Base-by-base conservation (phyloP, 2,888 invertebrate species). In the Podabrus alpinus region DNA sequence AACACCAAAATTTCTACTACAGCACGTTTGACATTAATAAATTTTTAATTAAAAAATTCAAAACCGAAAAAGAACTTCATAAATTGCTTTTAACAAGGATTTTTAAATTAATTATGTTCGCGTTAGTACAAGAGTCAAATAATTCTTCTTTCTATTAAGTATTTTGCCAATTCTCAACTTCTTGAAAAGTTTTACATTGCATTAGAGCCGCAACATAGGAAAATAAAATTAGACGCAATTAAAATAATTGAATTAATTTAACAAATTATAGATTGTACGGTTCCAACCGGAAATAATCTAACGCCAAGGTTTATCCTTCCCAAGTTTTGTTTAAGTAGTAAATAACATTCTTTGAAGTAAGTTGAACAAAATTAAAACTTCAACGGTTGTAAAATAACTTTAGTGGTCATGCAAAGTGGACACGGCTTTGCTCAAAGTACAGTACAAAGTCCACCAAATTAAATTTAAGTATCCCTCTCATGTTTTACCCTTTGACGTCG, bases 321-420 rank as follows among this genome's bases (percentile, higher is more conserved):
- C n/a, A 45, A 45, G 45, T 5, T n/a, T 45, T 45, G 9, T 45
- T 45, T 45, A 45, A 45, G 45, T 45, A 45, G n/a, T 45, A 45
- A 45, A 45, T 45, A 45, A n/a, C 45, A 21, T 21, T 64, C 62
- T 64, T 64, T 64, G 25, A 75, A 77, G 78, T 71, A 77, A 68
- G 67, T 72, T 68, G 73, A 76, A 78, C 79, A 80, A 80, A 83
- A 82, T 82, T 82, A 82, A 83, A 83, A 82, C 79, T 77, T 78
- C 79, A 79, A 80, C 79, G 81, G 78, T 79, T 80, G 80, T 77
- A 80, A 81, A 82, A 82, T 80, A 79, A 79, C 80, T 78, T 81
- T 81, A 81, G 78, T 79, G 79, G 78, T 80, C 80, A 80, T 78
- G 77, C 77, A 79, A 79, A 80, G 79, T 77, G 74, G 77, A 78